phyloP scores from a whole-genome alignment of 2,888 invertebrate species.

The Heliconius aoede region DNA sequence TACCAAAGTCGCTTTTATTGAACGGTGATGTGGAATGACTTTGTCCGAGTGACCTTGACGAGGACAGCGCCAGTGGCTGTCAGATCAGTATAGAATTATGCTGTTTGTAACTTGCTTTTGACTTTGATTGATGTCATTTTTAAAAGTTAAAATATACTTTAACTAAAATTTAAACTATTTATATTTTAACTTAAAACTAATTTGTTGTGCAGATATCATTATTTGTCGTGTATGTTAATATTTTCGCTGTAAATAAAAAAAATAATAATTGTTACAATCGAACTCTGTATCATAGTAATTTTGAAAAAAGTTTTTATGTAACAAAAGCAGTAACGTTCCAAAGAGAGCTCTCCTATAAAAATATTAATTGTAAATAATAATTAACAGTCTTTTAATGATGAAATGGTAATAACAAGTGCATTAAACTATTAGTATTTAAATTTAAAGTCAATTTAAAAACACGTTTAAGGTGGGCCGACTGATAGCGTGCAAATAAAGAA shows the following conservation, averaged over 20 bases:
- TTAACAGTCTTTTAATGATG: constrained; percentile 5
- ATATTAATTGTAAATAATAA: constrained; percentile 10
- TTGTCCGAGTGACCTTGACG: constrained; percentile 46
- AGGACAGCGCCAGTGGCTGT: constrained; percentile 25
- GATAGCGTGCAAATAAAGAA: constrained; percentile 11
- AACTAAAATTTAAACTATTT: too few relatives aligned
- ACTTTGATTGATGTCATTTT: constrained; percentile 41
- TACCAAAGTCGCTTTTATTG: constrained; percentile 52
- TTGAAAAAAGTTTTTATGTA: too few relatives aligned
- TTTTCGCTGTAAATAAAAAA: background rate
- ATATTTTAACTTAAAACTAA: background rate
- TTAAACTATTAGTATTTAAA: constrained; percentile 28
- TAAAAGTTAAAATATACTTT: constrained; percentile 32
- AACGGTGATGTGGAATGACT: constrained; percentile 47
- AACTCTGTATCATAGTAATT: background rate
- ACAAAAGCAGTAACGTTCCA: background rate
- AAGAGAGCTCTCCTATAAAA: background rate
- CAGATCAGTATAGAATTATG: constrained; percentile 44
- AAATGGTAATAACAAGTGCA: constrained; percentile 8
- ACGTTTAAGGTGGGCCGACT: constrained; percentile 37
- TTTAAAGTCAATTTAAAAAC: constrained; percentile 39
- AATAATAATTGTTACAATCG: background rate
- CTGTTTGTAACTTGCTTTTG: constrained; percentile 32
- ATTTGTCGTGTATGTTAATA: background rate
- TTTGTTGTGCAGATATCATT: background rate